These are phyloP conservation scores for Scaptodrosophila latifasciaeformis DNA, from an alignment of 2,888 invertebrate genomes.

Conservation along the genomic window DNA sequence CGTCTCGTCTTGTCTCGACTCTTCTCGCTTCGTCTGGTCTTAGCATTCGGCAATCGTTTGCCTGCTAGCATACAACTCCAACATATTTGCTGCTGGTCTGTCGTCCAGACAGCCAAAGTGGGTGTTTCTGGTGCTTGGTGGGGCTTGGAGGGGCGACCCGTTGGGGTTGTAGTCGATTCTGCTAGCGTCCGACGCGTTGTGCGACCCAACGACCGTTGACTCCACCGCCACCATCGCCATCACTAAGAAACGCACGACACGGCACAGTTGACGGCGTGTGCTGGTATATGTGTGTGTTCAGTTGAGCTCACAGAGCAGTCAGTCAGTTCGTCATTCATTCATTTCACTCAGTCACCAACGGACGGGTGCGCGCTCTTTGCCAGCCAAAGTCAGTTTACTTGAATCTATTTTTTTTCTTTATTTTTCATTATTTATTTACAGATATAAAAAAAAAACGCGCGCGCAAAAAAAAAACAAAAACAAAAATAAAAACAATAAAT, in stretches of 20 bases:
- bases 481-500: background rate
- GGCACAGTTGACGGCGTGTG: constrained; percentile 18
- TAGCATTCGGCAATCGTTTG: too few species aligned
- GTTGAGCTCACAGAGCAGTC: constrained; percentile 14
- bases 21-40: background rate
- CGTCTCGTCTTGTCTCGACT: background rate
- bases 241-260: constrained; percentile 22
- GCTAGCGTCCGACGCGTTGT: too few species aligned
- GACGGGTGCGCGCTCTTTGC: background rate
- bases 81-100: background rate
- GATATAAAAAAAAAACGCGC: background rate
- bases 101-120: too few species aligned
- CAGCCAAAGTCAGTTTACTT: background rate
- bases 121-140: too few species aligned
- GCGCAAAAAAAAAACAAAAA: background rate
- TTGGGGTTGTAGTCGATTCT: too few species aligned
- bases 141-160: background rate
- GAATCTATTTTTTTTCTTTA: too few species aligned
- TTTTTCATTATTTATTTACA: too few species aligned
- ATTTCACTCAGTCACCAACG: constrained; percentile 50
- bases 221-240: constrained; percentile 38
- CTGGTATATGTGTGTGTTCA: background rate
- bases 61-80: background rate
- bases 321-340: constrained; percentile 47
- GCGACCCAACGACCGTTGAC: constrained; percentile 34